Evolutionary conservation across 2,113 vertebrate species (phyloP).

Genomic region (Sinocyclocheilus anshuiensis): DNA sequence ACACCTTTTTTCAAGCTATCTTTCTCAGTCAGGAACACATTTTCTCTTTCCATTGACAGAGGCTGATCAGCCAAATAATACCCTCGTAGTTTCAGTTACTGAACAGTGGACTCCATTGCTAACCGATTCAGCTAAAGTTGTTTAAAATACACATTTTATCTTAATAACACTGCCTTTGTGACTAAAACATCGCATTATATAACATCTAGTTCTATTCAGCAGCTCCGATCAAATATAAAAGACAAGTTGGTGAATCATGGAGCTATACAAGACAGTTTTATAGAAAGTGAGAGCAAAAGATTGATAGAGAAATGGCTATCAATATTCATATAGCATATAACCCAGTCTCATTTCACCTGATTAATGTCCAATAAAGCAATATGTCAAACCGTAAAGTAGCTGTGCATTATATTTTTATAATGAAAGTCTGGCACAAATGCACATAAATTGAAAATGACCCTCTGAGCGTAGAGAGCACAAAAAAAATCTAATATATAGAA

Average conservation of each 20-base stretch:
- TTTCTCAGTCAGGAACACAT: background rate
- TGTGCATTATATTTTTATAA: background rate
- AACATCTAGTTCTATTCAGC: background rate
- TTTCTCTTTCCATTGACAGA: background rate
- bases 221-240: background rate
- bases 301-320: conserved; percentile 2
- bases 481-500: conserved; percentile 24
- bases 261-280: conserved; percentile 11
- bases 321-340: conserved; percentile 23
- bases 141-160: background rate
- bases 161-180: background rate
- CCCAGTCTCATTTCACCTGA: background rate
- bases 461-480: background rate
- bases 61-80: background rate
- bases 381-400: conserved; percentile 3
- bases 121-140: background rate
- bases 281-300: background rate
- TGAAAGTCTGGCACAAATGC: background rate
- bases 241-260: background rate
- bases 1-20: background rate
- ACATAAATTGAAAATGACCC: background rate
- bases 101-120: background rate
- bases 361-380: conserved; percentile 13
- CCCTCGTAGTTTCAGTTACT: background rate
- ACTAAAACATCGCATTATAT: background rate